Conservation (phyloP, 2,888 invertebrate species). For the Chrysolina oricalcia region DNA sequence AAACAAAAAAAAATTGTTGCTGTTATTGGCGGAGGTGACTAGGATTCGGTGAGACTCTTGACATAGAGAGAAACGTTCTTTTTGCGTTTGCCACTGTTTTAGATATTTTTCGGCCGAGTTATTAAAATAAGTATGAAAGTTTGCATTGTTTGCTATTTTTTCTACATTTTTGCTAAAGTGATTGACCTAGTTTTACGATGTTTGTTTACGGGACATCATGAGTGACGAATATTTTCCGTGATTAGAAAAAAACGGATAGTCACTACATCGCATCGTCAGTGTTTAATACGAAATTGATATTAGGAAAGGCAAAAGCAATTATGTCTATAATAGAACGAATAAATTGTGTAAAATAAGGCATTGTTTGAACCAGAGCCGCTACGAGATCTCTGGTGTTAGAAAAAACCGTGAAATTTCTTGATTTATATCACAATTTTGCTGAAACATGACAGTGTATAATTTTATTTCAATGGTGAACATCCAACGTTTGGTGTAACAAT, state of each 20-base stretch:
- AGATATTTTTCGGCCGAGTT: too few relatives aligned
- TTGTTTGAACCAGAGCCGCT: conserved; percentile 55
- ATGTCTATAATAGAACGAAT: conserved; percentile 52
- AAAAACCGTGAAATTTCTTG: conserved; percentile 56
- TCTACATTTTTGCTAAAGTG: too few relatives aligned
- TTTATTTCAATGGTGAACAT: neutral
- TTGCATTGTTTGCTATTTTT: too few relatives aligned
- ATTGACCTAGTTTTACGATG: too few relatives aligned
- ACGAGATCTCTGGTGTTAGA: conserved; percentile 40
- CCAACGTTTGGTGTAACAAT: too few relatives aligned
- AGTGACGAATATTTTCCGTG: conserved; percentile 14
- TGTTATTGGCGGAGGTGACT: too few relatives aligned
- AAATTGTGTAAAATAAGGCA: conserved; percentile 57
- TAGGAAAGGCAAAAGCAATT: conserved; percentile 55
- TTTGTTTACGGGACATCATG: conserved; percentile 1
- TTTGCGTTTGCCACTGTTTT: too few relatives aligned
- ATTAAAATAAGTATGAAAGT: too few relatives aligned
- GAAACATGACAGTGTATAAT: conserved; percentile 30
- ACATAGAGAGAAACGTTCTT: too few relatives aligned
- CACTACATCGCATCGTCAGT: conserved; percentile 33
- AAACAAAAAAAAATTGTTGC: too few relatives aligned
- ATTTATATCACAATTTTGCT: conserved; percentile 51
- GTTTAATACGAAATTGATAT: conserved; percentile 53
- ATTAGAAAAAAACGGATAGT: conserved; percentile 40
- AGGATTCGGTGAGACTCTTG: too few relatives aligned